Base-by-base conservation (phyloP, 2,113 vertebrate genomes). In the Pseudorasbora parva region DNA sequence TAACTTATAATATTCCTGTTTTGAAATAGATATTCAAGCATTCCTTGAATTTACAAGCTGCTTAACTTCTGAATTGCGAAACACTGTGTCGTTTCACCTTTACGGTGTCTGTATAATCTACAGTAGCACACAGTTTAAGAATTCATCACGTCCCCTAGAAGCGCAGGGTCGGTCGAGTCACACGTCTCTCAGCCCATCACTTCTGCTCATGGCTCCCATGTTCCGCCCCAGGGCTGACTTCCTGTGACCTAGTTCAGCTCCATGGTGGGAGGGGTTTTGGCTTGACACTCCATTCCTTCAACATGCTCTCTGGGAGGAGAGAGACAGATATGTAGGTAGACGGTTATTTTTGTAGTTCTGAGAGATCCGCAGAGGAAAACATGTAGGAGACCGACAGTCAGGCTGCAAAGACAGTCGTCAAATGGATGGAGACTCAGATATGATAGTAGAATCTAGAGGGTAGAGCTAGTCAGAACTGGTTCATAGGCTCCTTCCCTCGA, bases 191-290 rank as follows among this genome's bases (percentile, higher is more conserved):
- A 23, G 64, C 78, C 56, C 76, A 45, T 62, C 57, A 47, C 14
- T 79, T 79, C 43, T 66, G 59, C 79, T 81, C 47, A 37, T 37
- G 62, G 62, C 47, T 69, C 30, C 47, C 25, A 37, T 33, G 19
- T 81, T 69, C 45, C 10, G 19, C 64, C 64, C 64, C 47, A 69
- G 79, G 62, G 45, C 14, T 81, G 79, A 69, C 79, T 81, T 56
- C 47, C 64, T 41, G 79, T 56, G 79, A 81, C 49, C 79, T 69
- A 81, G 47, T 41, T 81, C 64, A 69, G 25, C 41, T 27, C 12
- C 0, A 0, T 19, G 56, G 47, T 66, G 27, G 47, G 79, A 81
- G n/a, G 47, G 15, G 7, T 62, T 66, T 79, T 68, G 74, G 8
- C 33, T 37, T 30, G 23, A 81, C 23, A 21, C 25, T 30, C n/a